Evolutionary conservation across 2,888 invertebrate species (phyloP), one percentile per base, ranked within the genome.

Genomic region (Melieria omissa): DNA sequence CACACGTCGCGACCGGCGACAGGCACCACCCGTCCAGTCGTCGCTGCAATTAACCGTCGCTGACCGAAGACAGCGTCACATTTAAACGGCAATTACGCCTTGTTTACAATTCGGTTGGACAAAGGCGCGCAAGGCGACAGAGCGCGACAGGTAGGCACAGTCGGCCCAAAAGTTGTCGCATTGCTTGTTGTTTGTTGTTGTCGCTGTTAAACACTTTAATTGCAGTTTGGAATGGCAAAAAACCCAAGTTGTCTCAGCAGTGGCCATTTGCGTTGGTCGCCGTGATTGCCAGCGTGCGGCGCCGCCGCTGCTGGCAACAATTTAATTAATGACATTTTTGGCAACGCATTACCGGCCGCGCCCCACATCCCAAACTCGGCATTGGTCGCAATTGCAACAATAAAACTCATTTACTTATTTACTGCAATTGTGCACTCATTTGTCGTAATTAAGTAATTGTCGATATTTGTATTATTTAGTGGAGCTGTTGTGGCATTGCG

Each of bases 261-360:
- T 29, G 2, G 29, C 14, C 8, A 47, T 14, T 47, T 47, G 5
- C 42, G 41, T 42, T n/a, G 12, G 5, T 52, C 14, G 8, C 14
- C 14, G 6, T 52, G 12, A 8, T 52, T 5, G 12, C 6, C 14
- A 52, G 9, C 52, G 12, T n/a, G 12, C 12, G 9, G 62, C 2
- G 29, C n/a, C 44, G 41, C 62, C 47, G 16, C 16, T 45, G 29
- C 29, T 29, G 62, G 41, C 16, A 65, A 65, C 65, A 65, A 65
- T 65, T 65, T 65, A 65, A 65, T 65, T 65, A 65, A 65, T 55
- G 5, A 29, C 65, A 45, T 65, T 55, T 65, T 65, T 55, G 65
- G 65, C 45, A 54, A 29, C n/a, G 5, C 55, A 14, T 29, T 64
- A 41, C 52, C 49, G 29, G 29, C 29, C 29, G 29, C 29, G 29